These are phyloP conservation scores for Calyptommatus sinebrachiatus DNA, from an alignment of 2,113 vertebrate species.

Conservation along the genomic window DNA sequence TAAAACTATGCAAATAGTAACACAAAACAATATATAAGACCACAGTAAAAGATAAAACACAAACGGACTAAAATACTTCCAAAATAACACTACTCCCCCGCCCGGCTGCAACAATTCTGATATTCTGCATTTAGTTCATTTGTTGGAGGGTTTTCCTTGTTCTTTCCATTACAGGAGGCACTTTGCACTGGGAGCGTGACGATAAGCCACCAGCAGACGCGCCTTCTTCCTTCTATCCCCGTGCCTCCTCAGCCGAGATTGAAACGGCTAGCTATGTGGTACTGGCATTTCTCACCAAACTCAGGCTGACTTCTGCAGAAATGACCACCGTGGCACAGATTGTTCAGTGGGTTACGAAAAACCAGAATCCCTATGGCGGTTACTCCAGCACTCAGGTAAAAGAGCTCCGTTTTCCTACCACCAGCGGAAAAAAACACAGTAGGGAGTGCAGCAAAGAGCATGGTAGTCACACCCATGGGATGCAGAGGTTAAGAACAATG, in stretches of 20 bases:
- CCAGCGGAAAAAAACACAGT: background rate
- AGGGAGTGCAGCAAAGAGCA: background rate
- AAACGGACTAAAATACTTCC: no score
- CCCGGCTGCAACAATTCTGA: no score
- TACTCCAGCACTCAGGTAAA: slow-evolving; percentile 85
- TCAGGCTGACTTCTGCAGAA: slow-evolving; percentile 48
- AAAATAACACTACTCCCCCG: no score
- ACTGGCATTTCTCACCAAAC: slow-evolving; percentile 73
- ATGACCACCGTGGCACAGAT: slow-evolving; percentile 68
- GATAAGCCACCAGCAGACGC: slow-evolving; percentile 25
- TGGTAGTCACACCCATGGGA: no score
- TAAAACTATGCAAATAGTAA: no score
- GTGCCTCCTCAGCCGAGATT: slow-evolving; percentile 58
- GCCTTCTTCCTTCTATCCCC: slow-evolving; percentile 33
- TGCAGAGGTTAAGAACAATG: no score
- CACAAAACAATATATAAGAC: no score
- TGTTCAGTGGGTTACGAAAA: slow-evolving; percentile 78
- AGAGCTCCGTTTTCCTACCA: background rate
- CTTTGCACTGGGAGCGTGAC: slow-evolving; percentile 55
- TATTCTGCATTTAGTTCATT: no score
- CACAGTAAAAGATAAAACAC: no score
- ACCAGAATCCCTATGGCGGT: slow-evolving; percentile 83
- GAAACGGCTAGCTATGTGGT: slow-evolving; percentile 81
- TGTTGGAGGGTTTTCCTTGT: no score
- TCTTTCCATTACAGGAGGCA: slow-evolving; percentile 45